Base-by-base conservation (phyloP, 37 sponge, comb jelly and placozoan genomes). In the Lycopodina hypogea region DNA sequence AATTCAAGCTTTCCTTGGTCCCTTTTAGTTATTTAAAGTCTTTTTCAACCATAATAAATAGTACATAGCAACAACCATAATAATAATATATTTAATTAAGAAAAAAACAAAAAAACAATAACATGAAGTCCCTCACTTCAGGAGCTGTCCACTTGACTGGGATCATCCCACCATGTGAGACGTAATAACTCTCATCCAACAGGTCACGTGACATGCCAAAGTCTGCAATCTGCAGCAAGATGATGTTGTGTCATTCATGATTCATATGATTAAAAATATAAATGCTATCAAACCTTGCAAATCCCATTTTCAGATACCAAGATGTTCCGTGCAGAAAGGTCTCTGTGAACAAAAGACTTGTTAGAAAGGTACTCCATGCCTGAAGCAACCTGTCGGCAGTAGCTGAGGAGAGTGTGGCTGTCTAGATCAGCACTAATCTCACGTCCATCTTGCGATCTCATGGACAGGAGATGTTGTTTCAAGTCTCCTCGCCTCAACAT, bases 71-170 rank as follows among this genome's bases (percentile, higher is more conserved):
- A 17, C 18, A 60, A 7, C 19, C 24, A 6, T 22, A 11, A 17
- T n/a, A 26, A 60, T 6, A 6, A 68, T 37, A 8, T 68, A 32
- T 68, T 17, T 4, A 36, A 7, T 8, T 38, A 38, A 28, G 8
- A 38, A 37, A 28, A 19, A 26, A 6, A 60, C n/a, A n/a, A n/a
- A n/a, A n/a, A n/a, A n/a, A n/a, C n/a, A n/a, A 21, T 6, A 11
- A 17, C 11, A 60, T 11, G 11, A 26, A 17, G 3, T 36, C 7
- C 4, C 37, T 28, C 11, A 68, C 68, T 38, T 68, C 68, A 38
- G 68, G 68, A 21, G 68, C 68, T 68, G 68, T 68, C 68, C 68
- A 68, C 34, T 68, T 68, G 68, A 68, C 37, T 68, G 68, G 68
- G 7, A 68, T 68, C 37, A 35, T 68, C 19, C 68, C 68, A 14